Evolutionary conservation across 2,797 vertebrate genomes (phyloP).

Genomic region (Lepilemur ruficaudatus): DNA sequence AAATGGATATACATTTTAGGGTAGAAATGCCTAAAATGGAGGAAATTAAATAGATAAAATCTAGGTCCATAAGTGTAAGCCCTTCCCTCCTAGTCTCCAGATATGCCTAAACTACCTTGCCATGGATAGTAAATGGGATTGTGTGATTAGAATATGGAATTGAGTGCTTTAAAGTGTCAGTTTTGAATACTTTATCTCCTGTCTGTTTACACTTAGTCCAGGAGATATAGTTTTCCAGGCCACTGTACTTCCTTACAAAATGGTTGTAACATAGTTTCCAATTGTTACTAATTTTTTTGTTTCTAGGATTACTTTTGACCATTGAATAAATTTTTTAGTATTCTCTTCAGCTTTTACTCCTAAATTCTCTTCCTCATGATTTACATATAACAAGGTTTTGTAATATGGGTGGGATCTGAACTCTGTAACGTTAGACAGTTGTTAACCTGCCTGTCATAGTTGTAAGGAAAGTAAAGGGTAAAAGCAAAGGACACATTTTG

Average conservation of each 20-base stretch:
- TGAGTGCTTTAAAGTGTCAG: constrained; percentile 1
- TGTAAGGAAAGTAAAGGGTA: constrained; percentile 20
- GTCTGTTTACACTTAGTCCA: background rate
- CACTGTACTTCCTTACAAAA: constrained; percentile 16
- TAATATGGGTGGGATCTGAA: background rate
- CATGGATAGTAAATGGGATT: background rate
- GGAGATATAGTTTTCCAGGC: background rate
- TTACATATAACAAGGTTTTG: background rate
- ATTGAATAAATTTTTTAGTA: constrained; percentile 6
- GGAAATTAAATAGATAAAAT: constrained; percentile 25
- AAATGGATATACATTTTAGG: background rate
- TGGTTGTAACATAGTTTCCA: background rate
- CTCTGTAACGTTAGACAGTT: background rate
- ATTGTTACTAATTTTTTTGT: constrained; percentile 22
- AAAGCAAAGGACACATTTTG: background rate
- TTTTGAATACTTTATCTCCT: constrained; percentile 7
- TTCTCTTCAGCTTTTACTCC: constrained; percentile 34
- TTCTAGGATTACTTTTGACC: constrained; percentile 44
- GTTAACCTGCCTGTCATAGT: background rate
- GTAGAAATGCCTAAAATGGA: constrained; percentile 19
- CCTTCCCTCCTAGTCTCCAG: background rate
- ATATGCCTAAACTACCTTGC: background rate
- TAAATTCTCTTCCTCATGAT: constrained; percentile 40
- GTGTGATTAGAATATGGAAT: background rate
- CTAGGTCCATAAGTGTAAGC: background rate